Evolutionary conservation across 2,888 invertebrate genomes (phyloP), one percentile per base, ranked within the genome.

Genomic region (Callyntrura guangdongensis): DNA sequence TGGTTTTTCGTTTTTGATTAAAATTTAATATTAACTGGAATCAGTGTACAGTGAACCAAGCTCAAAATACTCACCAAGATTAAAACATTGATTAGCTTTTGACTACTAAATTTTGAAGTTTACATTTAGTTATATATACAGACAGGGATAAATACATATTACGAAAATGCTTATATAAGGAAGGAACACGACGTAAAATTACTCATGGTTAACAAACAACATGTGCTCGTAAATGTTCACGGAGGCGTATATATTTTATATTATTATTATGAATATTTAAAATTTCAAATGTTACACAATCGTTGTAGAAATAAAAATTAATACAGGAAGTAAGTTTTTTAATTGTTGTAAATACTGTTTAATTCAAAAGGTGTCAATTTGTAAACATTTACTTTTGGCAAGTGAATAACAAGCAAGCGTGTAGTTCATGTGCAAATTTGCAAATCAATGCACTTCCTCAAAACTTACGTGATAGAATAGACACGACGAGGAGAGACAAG

Each of bases 401-500:
- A 59, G 61, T 20, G 5, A 64, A 6, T 61, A 17, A n/a, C n/a
- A n/a, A n/a, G n/a, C n/a, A n/a, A n/a, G n/a, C n/a, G n/a, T n/a
- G n/a, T n/a, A n/a, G n/a, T n/a, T n/a, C n/a, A n/a, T n/a, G n/a
- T n/a, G n/a, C n/a, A 4, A 17, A 61, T 61, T 61, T 17, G 59
- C 8, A 6, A 8, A 2, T 3, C 1, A 17, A 61, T 91, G 64
- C 69, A 93, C 92, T 53, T 93, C 92, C 2, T 92, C 64, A 4
- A 92, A n/a, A n/a, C n/a, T n/a, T n/a, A n/a, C n/a, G n/a, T n/a
- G n/a, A n/a, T n/a, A n/a, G n/a, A n/a, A n/a, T n/a, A n/a, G n/a
- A n/a, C n/a, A n/a, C n/a, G n/a, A n/a, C n/a, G n/a, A n/a, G n/a
- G n/a, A n/a, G n/a, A n/a, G n/a, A n/a, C n/a, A n/a, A n/a, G n/a